Conservation (phyloP, 1,140 invertebrate genomes). For the Apis cerana region DNA sequence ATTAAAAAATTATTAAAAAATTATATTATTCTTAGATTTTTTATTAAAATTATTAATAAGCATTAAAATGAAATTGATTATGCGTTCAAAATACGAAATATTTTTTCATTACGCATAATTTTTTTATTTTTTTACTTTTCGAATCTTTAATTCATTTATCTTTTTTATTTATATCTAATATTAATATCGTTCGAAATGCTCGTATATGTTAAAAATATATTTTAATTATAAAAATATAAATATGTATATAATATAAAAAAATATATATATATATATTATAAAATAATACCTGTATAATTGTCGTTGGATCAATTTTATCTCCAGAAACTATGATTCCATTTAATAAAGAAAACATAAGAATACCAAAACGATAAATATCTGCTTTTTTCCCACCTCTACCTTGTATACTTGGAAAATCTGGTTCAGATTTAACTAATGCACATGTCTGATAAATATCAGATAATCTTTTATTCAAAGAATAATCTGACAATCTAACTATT, state of each 20-base stretch:
- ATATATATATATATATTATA: background rate
- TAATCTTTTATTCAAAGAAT: conserved; percentile 86
- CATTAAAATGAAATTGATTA: too few relatives aligned
- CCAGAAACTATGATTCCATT: conserved; percentile 80
- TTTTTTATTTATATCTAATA: background rate
- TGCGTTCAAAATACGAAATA: too few relatives aligned
- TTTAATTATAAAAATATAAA: background rate
- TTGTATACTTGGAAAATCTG: conserved; percentile 81
- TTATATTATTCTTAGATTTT: too few relatives aligned
- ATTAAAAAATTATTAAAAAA: background rate
- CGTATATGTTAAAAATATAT: background rate
- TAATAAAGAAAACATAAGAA: conserved; percentile 83
- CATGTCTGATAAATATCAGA: conserved; percentile 79
- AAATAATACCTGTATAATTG: conserved; percentile 67
- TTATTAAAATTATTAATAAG: too few relatives aligned
- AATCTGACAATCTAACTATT: conserved; percentile 85
- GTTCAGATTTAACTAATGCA: conserved; percentile 68
- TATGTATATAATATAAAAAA: too few relatives aligned
- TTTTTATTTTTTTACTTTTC: too few relatives aligned
- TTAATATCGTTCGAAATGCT: too few relatives aligned
- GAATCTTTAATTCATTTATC: background rate
- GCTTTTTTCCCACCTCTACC: conserved; percentile 86
- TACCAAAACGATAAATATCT: conserved; percentile 87
- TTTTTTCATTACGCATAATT: too few relatives aligned
- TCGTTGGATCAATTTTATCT: conserved; percentile 81